Evolutionary conservation across 2,113 vertebrate genomes (phyloP), one percentile per base, ranked within the genome.

Genomic region (Choloepus hoffmanni): DNA sequence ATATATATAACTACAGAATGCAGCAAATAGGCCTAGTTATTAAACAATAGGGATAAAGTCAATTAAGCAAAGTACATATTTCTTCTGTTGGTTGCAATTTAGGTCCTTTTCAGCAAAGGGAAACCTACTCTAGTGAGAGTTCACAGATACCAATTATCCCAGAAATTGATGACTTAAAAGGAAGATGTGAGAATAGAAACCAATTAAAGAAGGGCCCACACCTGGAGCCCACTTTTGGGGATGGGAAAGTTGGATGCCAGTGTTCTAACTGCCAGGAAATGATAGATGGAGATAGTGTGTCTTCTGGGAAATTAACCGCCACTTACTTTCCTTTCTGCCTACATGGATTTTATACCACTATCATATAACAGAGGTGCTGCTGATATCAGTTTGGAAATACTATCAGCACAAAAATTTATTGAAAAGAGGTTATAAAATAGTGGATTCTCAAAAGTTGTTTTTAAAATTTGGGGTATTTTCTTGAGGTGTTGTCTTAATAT

Each of bases 141-240:
- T 63, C 28, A 53, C 58, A 48, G 73, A 77, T 15, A 65, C 86
- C 77, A 79, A 58, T 93, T 85, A 89, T 67, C 79, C 74, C 58
- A 89, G 92, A 95, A 92, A 89, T 63, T n/a, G 86, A 70, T 76
- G 82, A 73, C 87, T 30, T 67, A 74, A 77, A 85, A 86, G 58
- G 33, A 83, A 93, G 63, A 13, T 33, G 79, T 40, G 74, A 90
- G 87, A 76, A 60, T 45, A 82, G 89, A 84, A 95, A 28, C 84
- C 78, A 91, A 48, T 96, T 94, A 92, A 43, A 85, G 87, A 43
- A 72, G 77, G 60, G 45, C 26, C 4, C 12, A 68, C 89, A 95
- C 65, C 93, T 95, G 96, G 55, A 84, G 55, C 63, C 74, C 48
- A 89, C 85, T 76, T 76, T 16, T 16, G 89, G 92, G 92, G n/a